Base-by-base conservation (phyloP, 1,140 invertebrate species). In the Drosophila kurseongensis region DNA sequence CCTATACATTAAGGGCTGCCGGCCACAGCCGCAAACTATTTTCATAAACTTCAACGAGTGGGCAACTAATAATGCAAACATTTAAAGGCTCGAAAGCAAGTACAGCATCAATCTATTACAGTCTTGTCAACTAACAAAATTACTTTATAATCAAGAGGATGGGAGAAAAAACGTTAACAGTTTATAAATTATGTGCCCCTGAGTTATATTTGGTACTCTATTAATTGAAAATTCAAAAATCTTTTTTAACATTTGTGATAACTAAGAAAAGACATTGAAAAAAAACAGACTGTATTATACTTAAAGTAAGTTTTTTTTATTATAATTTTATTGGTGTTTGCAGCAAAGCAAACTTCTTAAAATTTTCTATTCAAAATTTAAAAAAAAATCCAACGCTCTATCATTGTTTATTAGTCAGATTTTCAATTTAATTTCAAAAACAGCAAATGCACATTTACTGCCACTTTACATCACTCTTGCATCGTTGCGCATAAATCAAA, bases 401-500 rank as follows among this genome's bases (percentile, higher is more conserved):
- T 42, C 14, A 42, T 7, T 16, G 38, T 72, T 56, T 61, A 50
- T 54, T 59, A 72, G 16, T 61, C 41, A 48, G 58, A 41, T 32
- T 44, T 54, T 48, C 44, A 44, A 57, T 78, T 82, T 59, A 62
- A 78, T 78, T 78, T 74, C 58, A 58, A 80, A 80, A 69, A 36
- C 50, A 54, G 44, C n/a, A 54, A 58, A 57, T 48, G 29, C 36
- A 4, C 62, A 16, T 66, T 67, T 40, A 18, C 38, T 66, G 61
- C 48, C 58, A 42, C 38, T 62, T 66, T 52, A 42, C 63, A 76
- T 86, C 63, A 59, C 63, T 62, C 59, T 80, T 69, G 51, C 62
- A 51, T 47, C 68, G 42, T 59, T 73, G 59, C 51, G 62, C 60
- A 86, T 86, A 89, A 89, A 86, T 86, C 84, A 86, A 76, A 80